Conservation (phyloP, 2,113 vertebrate genomes). For the Ptilonorhynchus violaceus region DNA sequence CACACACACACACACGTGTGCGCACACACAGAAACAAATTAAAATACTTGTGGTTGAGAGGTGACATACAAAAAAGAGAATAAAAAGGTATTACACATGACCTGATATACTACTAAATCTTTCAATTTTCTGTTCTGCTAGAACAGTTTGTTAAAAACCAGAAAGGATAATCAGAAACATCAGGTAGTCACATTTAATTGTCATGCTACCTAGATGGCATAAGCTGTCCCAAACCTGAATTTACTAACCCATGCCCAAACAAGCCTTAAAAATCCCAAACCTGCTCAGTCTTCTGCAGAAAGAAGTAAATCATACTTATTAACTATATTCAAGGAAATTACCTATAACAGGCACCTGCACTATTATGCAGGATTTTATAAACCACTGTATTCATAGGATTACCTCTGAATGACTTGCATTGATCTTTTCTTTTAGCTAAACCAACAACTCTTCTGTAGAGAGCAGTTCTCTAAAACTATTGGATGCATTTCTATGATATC, state of each 20-base stretch:
- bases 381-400: neutral
- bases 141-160: neutral
- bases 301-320: neutral
- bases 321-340: neutral
- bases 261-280: neutral
- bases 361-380: neutral
- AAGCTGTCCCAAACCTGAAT: neutral
- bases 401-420: neutral
- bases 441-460: neutral
- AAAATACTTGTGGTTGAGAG: slow-evolving; percentile 59
- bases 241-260: neutral
- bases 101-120: neutral
- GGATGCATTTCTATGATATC: neutral
- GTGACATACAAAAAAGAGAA: slow-evolving; percentile 47
- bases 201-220: neutral
- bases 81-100: slow-evolving; percentile 39
- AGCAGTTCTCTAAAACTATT: neutral
- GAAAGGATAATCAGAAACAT: neutral
- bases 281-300: neutral
- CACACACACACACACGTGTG: neutral
- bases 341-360: neutral
- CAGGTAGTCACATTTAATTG: neutral
- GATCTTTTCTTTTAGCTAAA: neutral
- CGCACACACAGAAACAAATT: slow-evolving; percentile 47
- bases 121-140: neutral